Conservation (phyloP, 2,113 vertebrate genomes). For the Epinephelus moara region DNA sequence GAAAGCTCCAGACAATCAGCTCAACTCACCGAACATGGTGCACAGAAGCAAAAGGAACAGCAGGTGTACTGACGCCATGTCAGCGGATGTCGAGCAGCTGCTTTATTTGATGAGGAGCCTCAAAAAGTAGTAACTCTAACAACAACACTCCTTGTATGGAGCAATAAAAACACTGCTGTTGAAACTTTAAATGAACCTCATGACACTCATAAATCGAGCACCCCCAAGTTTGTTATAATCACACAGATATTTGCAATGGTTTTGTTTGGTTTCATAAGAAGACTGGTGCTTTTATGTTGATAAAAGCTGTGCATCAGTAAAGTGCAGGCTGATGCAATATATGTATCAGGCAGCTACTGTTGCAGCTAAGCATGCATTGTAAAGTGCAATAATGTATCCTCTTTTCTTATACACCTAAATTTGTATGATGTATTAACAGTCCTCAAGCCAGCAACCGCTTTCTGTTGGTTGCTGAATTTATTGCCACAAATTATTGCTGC, state of each 20-base stretch:
- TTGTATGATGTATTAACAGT: not conserved
- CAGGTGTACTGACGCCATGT: conserved; percentile 57
- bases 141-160: not conserved
- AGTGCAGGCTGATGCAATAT: conserved; percentile 16
- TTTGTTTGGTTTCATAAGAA: not conserved
- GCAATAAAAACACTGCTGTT: not conserved
- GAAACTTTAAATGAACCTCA: not conserved
- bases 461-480: conserved; percentile 28
- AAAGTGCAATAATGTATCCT: conserved; percentile 42
- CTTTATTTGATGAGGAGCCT: not conserved
- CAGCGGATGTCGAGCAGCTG: not conserved
- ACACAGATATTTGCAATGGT: not conserved
- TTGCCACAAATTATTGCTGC: conserved; percentile 60
- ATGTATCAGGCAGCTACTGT: not conserved
- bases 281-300: not conserved
- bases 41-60: conserved; percentile 71
- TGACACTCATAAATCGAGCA: not conserved
- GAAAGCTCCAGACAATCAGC: not conserved
- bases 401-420: not conserved
- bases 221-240: not conserved
- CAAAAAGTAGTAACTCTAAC: not conserved
- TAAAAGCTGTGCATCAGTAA: not conserved
- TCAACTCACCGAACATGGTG: conserved; percentile 79
- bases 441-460: conserved; percentile 36
- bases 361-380: conserved; percentile 54